Evolutionary conservation across 2,888 invertebrate species (phyloP), one percentile per base, ranked within the genome.

Genomic region (Machimus atricapillus): DNA sequence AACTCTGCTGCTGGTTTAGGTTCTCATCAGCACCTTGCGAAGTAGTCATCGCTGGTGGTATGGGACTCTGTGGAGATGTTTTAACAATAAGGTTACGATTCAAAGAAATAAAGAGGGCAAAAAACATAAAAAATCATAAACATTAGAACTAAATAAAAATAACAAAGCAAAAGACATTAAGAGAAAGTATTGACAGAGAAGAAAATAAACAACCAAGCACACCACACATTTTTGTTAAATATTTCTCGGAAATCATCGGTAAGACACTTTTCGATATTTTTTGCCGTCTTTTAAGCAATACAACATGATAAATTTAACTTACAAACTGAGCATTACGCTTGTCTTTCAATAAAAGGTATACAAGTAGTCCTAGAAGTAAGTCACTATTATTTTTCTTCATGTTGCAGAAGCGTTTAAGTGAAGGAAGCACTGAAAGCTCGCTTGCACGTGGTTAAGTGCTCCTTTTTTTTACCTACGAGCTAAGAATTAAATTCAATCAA

Each of bases 21-120:
- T 96, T 96, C 92, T 95, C 96, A 92, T 96, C 96, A 90, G 95
- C 92, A 95, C 95, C 91, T 95, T 94, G 91, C 93, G 93, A 91
- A 93, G 94, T 91, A 93, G 92, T 91, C 91, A 92, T 92, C 92
- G 92, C 90, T 89, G 93, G 94, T 91, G 95, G 96, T 91, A 95
- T 93, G 91, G 96, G 96, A 93, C 95, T 96, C 96, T 96, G 94
- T 83, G 66, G 88, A 87, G 74, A 78, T 46, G 73, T 83, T 85
- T 83, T 34, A 37, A 52, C 2, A 66, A 66, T 86, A 88, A 87
- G 87, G 87, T 87, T 88, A 85, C 78, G 66, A 58, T 73, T 52
- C 83, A 66, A 56, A 87, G 87, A 88, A 87, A 88, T 86, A 88
- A 87, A 78, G 0, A 78, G 9, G 16, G 19, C 46, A 43, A 85